phyloP scores from a whole-genome alignment of 2,888 invertebrate genomes.

The Linyphia triangularis region DNA sequence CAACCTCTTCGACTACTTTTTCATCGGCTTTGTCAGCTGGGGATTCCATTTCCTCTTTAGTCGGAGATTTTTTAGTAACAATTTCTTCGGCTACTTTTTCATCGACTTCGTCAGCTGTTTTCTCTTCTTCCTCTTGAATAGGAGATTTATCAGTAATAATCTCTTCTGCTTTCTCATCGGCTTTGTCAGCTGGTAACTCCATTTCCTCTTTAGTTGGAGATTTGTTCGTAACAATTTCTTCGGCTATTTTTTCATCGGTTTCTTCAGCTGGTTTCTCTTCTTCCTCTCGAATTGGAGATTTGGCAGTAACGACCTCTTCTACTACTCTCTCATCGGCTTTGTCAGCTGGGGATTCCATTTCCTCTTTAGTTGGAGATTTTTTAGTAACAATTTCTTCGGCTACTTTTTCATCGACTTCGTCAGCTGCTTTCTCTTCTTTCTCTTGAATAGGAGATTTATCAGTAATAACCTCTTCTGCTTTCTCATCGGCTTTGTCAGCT shows the following conservation, averaged over 20 bases:
- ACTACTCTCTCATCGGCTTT: background rate
- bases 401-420: background rate
- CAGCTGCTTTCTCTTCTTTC: background rate
- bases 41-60: background rate
- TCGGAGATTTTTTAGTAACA: background rate
- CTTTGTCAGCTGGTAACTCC: background rate
- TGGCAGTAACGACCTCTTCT: background rate
- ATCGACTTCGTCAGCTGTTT: background rate
- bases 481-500: background rate
- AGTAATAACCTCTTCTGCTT: too few species aligned
- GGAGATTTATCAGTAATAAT: background rate
- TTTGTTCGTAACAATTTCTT: background rate
- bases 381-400: background rate
- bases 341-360: background rate
- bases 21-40: background rate
- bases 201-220: background rate
- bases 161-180: too few species aligned
- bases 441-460: background rate
- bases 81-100: background rate
- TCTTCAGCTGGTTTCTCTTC: background rate
- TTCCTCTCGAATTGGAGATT: background rate
- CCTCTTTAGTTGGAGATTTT: background rate
- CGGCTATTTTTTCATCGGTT: background rate
- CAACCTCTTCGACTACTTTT: background rate
- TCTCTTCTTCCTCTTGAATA: background rate